These are phyloP conservation scores for Drosophila kepulauana DNA, from an alignment of 1,140 invertebrate genomes.

Conservation along the genomic window DNA sequence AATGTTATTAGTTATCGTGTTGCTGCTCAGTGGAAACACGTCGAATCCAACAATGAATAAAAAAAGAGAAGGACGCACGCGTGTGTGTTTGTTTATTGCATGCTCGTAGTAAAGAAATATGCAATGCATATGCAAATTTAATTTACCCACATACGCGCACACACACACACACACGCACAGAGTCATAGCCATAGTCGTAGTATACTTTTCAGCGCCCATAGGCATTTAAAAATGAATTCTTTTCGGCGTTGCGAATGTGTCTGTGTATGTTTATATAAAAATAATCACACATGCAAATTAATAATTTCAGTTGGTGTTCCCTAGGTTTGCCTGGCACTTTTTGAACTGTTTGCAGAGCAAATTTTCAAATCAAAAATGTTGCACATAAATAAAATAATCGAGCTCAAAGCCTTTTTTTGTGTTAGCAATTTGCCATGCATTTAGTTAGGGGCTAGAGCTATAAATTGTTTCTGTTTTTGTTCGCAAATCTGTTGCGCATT, in stretches of 20 bases:
- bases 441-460: conserved; percentile 45
- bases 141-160: conserved; percentile 44
- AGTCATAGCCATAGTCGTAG: conserved; percentile 56
- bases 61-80: conserved; percentile 34
- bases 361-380: conserved; percentile 71
- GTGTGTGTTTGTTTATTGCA: conserved; percentile 56
- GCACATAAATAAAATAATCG: conserved; percentile 71
- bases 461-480: conserved; percentile 62
- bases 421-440: conserved; percentile 16
- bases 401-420: conserved; percentile 39
- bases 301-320: conserved; percentile 68
- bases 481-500: conserved; percentile 75
- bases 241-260: conserved; percentile 7
- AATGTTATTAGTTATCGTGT: not conserved
- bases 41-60: conserved; percentile 18
- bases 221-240: conserved; percentile 66
- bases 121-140: conserved; percentile 76
- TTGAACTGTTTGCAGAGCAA: not conserved
- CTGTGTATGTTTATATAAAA: conserved; percentile 70
- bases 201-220: conserved; percentile 72
- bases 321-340: conserved; percentile 23
- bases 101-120: conserved; percentile 69
- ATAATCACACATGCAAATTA: conserved; percentile 83
- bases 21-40: conserved; percentile 19
- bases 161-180: not conserved